phyloP scores from a whole-genome alignment of 1,140 invertebrate genomes.

The Luehdorfia chinensis region DNA sequence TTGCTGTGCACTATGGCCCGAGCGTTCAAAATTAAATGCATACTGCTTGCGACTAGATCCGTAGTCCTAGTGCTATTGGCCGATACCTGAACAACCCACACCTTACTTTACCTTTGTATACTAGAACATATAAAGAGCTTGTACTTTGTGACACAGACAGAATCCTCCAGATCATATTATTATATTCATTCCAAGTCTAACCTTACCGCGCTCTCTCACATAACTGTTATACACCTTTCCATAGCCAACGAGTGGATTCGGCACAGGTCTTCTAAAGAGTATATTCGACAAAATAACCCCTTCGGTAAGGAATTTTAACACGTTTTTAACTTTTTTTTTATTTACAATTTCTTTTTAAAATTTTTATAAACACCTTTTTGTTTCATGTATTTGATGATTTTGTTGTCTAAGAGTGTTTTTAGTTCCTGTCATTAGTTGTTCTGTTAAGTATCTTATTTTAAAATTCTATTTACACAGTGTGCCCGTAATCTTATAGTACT shows the following conservation, averaged over 20 bases:
- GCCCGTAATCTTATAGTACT: conserved; percentile 64
- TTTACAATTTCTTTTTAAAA: conserved; percentile 47
- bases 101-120: conserved; percentile 57
- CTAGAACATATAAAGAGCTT: conserved; percentile 73
- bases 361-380: conserved; percentile 46
- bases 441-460: conserved; percentile 37
- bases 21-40: conserved; percentile 73
- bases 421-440: conserved; percentile 54
- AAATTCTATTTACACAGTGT: conserved; percentile 60
- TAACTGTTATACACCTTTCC: conserved; percentile 76
- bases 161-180: conserved; percentile 56
- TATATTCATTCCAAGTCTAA: conserved; percentile 58
- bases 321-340: conserved; percentile 61
- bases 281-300: conserved; percentile 79
- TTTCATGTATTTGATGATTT: conserved; percentile 53
- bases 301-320: conserved; percentile 78
- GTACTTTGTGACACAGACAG: conserved; percentile 75
- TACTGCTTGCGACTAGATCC: conserved; percentile 73
- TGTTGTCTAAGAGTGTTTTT: conserved; percentile 55
- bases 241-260: conserved; percentile 77
- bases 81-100: conserved; percentile 68
- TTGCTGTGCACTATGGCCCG: conserved; percentile 71
- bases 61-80: conserved; percentile 75
- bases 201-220: conserved; percentile 70
- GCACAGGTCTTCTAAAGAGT: conserved; percentile 78